A percentile compares a stretch with the other conserved stretches of the same genome.
Evolutionary conservation across 2,888 invertebrate species (phyloP).

Genomic region (Idaea dimidiata): DNA sequence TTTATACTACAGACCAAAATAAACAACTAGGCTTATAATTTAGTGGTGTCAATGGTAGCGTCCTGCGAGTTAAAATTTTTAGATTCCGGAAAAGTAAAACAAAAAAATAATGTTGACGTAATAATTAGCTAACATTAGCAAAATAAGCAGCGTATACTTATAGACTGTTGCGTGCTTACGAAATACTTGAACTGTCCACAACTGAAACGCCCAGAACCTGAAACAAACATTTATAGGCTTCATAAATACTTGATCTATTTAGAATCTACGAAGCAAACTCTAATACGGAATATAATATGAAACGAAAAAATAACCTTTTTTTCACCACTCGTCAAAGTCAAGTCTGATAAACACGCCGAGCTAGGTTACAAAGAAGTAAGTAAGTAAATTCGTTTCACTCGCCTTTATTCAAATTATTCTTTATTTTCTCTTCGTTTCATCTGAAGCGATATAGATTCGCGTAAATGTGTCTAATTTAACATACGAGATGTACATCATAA

Average conservation of each 20-base stretch:
- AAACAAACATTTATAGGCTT: too few relatives aligned
- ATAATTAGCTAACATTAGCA: too few relatives aligned
- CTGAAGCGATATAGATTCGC: slow-evolving; percentile 13
- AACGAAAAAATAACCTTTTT: background rate
- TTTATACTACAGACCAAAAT: too few relatives aligned
- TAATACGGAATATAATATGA: background rate
- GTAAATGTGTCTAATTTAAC: slow-evolving; percentile 19
- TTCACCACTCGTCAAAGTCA: background rate
- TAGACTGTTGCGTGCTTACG: too few relatives aligned
- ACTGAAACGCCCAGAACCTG: too few relatives aligned
- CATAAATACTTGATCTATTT: slow-evolving; percentile 8
- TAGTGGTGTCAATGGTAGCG: too few relatives aligned
- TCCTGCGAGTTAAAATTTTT: background rate
- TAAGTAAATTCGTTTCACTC: background rate
- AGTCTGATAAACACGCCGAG: background rate
- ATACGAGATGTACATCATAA: slow-evolving; percentile 18
- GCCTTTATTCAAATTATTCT: background rate
- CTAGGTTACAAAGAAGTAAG: background rate
- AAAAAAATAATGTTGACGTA: too few relatives aligned
- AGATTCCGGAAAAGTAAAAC: too few relatives aligned
- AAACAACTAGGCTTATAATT: too few relatives aligned
- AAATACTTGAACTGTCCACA: too few relatives aligned
- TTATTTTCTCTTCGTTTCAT: background rate
- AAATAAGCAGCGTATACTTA: too few relatives aligned
- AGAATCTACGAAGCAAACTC: slow-evolving; percentile 12